A percentile compares a stretch with the other conserved stretches of the same genome.
phyloP scores from a whole-genome alignment of 2,113 vertebrate genomes.

The Willisornis vidua region DNA sequence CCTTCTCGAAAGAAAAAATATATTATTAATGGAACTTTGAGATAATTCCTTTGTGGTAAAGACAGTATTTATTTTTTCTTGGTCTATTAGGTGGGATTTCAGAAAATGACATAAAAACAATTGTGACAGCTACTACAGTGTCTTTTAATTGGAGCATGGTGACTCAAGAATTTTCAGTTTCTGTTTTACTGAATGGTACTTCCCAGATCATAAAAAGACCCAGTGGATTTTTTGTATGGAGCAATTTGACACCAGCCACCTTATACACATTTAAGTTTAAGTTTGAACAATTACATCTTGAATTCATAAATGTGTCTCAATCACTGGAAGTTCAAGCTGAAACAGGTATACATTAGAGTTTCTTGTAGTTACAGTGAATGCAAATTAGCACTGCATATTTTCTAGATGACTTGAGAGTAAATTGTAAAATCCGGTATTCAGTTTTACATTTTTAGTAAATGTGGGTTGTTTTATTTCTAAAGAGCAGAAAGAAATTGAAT shows the following conservation, averaged over 20 bases:
- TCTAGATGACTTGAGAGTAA: not conserved
- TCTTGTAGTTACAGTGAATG: not conserved
- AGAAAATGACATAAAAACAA: constrained; percentile 49
- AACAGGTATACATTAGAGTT: constrained; percentile 78
- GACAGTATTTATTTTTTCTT: not conserved
- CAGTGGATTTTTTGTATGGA: constrained; percentile 64
- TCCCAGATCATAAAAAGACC: constrained; percentile 43
- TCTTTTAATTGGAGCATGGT: constrained; percentile 77
- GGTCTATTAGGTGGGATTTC: constrained; percentile 64
- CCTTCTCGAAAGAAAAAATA: not conserved
- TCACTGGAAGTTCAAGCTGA: constrained; percentile 74
- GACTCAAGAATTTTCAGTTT: constrained; percentile 52
- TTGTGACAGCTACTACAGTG: constrained; percentile 76
- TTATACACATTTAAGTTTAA: constrained; percentile 73
- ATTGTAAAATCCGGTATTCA: not conserved
- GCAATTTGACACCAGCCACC: constrained; percentile 76
- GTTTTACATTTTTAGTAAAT: not conserved
- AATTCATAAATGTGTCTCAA: constrained; percentile 77
- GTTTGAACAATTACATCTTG: constrained; percentile 71
- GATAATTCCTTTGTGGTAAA: not conserved
- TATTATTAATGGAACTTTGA: not conserved
- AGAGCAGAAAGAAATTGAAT: not conserved
- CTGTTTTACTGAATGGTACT: constrained; percentile 64
- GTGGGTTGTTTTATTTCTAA: not conserved
- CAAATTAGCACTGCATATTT: not conserved